phyloP scores from a whole-genome alignment of 2,113 vertebrate genomes.

The Tringa solitaria region DNA sequence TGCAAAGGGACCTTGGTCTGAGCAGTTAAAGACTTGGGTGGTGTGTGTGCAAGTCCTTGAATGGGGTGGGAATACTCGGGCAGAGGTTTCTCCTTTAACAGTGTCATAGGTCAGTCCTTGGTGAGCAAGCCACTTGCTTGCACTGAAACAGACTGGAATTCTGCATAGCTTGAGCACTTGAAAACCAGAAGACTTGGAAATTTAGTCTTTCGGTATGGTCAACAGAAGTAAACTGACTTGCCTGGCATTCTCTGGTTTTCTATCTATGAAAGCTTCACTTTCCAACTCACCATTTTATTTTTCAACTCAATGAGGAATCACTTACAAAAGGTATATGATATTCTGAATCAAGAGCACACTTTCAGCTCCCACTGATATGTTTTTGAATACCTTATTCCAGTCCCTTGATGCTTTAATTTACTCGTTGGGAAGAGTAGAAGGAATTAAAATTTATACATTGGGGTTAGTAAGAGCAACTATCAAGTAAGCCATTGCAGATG shows the following conservation, averaged over 20 bases:
- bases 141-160: neutral
- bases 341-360: neutral
- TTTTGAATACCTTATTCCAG: neutral
- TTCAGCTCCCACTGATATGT: neutral
- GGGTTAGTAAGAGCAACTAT: neutral
- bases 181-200: neutral
- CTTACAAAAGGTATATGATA: neutral
- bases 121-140: neutral
- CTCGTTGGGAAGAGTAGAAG: neutral
- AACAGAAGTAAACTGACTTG: neutral
- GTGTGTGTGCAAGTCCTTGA: neutral
- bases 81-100: neutral
- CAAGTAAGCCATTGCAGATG: neutral
- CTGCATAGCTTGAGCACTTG: neutral
- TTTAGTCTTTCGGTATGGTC: neutral
- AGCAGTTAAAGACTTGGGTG: neutral
- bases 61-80: neutral
- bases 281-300: neutral
- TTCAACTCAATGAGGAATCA: neutral
- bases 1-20: neutral
- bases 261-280: neutral
- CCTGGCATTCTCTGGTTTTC: neutral
- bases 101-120: neutral
- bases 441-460: neutral
- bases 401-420: neutral